Evolutionary conservation across 2,113 vertebrate species (phyloP).

Genomic region (Phylloscopus whistleri): DNA sequence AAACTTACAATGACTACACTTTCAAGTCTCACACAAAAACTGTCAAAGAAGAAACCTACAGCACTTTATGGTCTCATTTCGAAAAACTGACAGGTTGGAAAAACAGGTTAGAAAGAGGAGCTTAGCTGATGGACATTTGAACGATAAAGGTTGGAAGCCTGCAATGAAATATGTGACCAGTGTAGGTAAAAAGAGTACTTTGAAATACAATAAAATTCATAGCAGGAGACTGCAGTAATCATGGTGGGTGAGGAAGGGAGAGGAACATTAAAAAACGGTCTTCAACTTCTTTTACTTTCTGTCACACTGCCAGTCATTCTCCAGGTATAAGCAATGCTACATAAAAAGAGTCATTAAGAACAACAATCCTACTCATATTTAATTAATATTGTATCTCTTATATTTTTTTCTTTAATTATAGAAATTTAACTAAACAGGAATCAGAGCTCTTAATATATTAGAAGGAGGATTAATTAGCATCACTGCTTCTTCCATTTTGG

Average conservation of each 20-base stretch:
- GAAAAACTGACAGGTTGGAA: not conserved
- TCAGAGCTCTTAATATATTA: not conserved
- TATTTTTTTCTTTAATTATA: not conserved
- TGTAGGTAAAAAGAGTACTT: not conserved
- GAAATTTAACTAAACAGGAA: not conserved
- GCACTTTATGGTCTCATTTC: not conserved
- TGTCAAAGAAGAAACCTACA: not conserved
- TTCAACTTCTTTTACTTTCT: not conserved
- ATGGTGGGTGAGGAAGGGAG: not conserved
- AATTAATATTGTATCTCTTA: not conserved
- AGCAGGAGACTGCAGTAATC: not conserved
- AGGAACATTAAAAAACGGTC: not conserved
- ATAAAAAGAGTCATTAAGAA: not conserved
- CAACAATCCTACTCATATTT: not conserved
- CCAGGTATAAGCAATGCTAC: not conserved
- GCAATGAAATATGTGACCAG: not conserved
- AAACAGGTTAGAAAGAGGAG: not conserved
- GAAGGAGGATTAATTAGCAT: not conserved
- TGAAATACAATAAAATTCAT: not conserved
- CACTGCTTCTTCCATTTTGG: not conserved
- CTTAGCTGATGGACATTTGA: not conserved
- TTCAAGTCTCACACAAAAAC: not conserved
- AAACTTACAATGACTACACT: not conserved
- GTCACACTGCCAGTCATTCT: not conserved
- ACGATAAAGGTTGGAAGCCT: not conserved